phyloP scores from a whole-genome alignment of 2,113 vertebrate genomes.

The Arvicanthis niloticus region DNA sequence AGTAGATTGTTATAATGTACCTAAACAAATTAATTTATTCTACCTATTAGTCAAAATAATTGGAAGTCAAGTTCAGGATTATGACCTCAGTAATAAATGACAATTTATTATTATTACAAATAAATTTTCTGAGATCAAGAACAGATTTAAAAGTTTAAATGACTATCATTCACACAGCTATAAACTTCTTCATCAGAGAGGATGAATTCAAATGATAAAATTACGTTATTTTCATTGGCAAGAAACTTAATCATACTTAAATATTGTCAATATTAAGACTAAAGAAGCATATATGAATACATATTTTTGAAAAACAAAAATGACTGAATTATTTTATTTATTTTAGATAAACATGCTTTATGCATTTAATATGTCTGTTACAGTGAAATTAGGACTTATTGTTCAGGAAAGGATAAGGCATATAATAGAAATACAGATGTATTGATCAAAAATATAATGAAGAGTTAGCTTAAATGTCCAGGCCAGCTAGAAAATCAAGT shows the following conservation, averaged over 20 bases:
- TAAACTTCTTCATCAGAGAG: neutral
- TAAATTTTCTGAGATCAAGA: neutral
- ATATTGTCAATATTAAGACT: neutral
- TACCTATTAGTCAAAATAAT: neutral
- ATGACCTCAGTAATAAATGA: neutral
- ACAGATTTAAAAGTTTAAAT: neutral
- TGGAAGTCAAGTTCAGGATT: neutral
- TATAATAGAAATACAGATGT: neutral
- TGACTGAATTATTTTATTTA: neutral
- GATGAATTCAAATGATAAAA: neutral
- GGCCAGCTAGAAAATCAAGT: too few species aligned
- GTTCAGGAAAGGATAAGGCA: neutral
- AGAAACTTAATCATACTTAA: neutral
- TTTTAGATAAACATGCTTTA: neutral
- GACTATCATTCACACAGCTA: neutral
- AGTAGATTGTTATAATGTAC: neutral
- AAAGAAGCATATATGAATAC: neutral
- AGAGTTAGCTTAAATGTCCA: neutral
- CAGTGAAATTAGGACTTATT: neutral
- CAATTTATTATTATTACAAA: too few species aligned
- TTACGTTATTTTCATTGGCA: neutral
- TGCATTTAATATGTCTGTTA: neutral
- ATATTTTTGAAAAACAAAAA: neutral
- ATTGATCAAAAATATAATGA: neutral
- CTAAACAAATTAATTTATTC: neutral